Percentiles rank a stretch among this genome's conserved stretches.
These are phyloP conservation scores for Sebastes kiyomatsui DNA, from an alignment of 2,797 vertebrate genomes.

Conservation along the genomic window DNA sequence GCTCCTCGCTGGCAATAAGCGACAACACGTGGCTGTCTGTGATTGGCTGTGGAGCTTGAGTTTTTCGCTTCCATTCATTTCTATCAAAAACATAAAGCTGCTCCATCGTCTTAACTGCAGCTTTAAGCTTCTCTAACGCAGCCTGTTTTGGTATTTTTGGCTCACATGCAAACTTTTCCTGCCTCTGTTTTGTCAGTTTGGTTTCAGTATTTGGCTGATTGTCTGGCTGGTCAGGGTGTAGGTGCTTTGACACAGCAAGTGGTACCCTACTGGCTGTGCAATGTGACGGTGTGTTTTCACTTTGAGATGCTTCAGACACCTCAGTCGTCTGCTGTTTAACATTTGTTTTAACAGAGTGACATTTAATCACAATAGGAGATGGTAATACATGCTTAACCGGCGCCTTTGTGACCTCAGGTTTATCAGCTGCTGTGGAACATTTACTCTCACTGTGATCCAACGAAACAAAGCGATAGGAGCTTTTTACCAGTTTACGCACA, in stretches of 20 bases:
- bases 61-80: slow-evolving; percentile 95
- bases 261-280: slow-evolving; percentile 79
- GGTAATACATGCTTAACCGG: slow-evolving; percentile 72
- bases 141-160: slow-evolving; percentile 83
- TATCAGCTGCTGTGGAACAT: slow-evolving; percentile 45
- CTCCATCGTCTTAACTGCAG: slow-evolving; percentile 97
- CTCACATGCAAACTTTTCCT: slow-evolving; percentile 75
- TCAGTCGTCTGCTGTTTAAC: slow-evolving; percentile 37
- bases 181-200: slow-evolving; percentile 83
- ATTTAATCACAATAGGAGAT: slow-evolving; percentile 92
- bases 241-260: slow-evolving; percentile 79
- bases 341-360: slow-evolving; percentile 89
- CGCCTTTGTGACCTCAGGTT: slow-evolving; percentile 72
- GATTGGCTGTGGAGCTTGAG: slow-evolving; percentile 84
- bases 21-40: slow-evolving; percentile 91
- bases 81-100: slow-evolving; percentile 93
- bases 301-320: slow-evolving; percentile 78
- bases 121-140: slow-evolving; percentile 93
- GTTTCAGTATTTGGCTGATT: slow-evolving; percentile 78
- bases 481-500: slow-evolving; percentile 95
- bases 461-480: slow-evolving; percentile 88
- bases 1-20: slow-evolving; percentile 88
- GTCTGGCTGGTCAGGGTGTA: slow-evolving; percentile 81
- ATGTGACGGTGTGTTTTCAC: slow-evolving; percentile 81
- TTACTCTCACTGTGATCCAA: slow-evolving; percentile 79